A percentile compares a stretch with the other conserved stretches of the same genome.
These are phyloP conservation scores for Drosophila nr. medialis DNA, from an alignment of 2,888 invertebrate species.

Conservation along the genomic window DNA sequence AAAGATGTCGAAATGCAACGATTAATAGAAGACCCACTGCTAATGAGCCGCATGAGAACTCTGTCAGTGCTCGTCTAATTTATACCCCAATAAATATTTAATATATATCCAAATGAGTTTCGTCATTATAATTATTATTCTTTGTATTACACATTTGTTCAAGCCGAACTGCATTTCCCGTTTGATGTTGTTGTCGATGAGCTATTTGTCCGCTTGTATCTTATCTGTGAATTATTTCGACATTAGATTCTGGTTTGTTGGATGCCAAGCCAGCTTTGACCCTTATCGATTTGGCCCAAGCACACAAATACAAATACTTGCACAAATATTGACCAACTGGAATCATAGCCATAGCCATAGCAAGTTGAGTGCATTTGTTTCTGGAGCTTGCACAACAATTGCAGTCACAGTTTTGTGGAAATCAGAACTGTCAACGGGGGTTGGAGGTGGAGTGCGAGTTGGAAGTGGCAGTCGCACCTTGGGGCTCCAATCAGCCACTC, in stretches of 20 bases:
- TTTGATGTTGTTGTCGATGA: constrained; percentile 14
- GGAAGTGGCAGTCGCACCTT: constrained; percentile 6
- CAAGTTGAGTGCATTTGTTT: constrained; percentile 30
- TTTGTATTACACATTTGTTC: background rate
- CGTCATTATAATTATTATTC: background rate
- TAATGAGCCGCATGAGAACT: constrained; percentile 34
- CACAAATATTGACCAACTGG: constrained; percentile 47
- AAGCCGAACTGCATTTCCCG: background rate
- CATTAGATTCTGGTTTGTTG: constrained; percentile 57
- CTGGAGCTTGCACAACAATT: constrained; percentile 52
- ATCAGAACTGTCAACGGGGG: constrained; percentile 25
- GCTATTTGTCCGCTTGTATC: constrained; percentile 8
- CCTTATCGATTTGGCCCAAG: constrained; percentile 2
- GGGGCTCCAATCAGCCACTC: constrained; percentile 31
- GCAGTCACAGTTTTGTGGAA: constrained; percentile 39
- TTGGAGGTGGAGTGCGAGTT: background rate
- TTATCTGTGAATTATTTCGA: constrained; percentile 56
- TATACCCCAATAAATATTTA: background rate
- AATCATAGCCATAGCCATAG: constrained; percentile 31
- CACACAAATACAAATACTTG: constrained; percentile 4
- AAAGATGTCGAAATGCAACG: constrained; percentile 22
- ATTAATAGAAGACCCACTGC: constrained; percentile 14
- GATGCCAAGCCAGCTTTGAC: constrained; percentile 20
- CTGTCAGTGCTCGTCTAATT: background rate
- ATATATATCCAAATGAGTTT: background rate